These are phyloP conservation scores for Galeopsomyia nigrocyanea DNA, from an alignment of 2,888 invertebrate genomes.

Conservation along the genomic window DNA sequence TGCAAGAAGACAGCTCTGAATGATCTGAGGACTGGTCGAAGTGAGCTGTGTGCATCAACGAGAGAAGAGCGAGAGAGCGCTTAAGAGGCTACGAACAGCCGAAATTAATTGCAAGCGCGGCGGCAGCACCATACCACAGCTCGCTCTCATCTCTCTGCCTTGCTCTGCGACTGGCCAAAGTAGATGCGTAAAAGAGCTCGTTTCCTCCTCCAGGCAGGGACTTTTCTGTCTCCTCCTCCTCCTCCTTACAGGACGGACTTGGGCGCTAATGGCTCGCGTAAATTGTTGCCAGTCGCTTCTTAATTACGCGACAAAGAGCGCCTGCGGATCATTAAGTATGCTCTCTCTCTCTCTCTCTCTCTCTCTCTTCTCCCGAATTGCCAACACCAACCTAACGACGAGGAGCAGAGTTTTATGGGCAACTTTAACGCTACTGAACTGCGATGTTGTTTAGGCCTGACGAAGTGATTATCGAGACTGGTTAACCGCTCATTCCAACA, in stretches of 20 bases:
- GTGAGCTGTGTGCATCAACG: neutral
- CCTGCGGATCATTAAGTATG: conserved; percentile 18
- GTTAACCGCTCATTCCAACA: neutral
- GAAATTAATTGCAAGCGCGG: neutral
- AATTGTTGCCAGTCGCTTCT: conserved; percentile 53
- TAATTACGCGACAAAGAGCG: conserved; percentile 42
- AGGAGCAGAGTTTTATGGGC: too few relatives aligned
- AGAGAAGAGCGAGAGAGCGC: neutral
- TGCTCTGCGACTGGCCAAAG: too few relatives aligned
- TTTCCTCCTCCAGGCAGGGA: too few relatives aligned
- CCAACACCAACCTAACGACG: too few relatives aligned
- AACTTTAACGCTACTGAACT: neutral
- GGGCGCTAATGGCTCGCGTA: conserved; percentile 58
- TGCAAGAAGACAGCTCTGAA: too few relatives aligned
- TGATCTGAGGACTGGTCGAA: too few relatives aligned
- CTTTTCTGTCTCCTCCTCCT: neutral
- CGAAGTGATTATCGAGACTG: conserved; percentile 17
- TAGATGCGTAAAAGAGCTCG: too few relatives aligned
- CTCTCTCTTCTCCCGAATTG: too few relatives aligned
- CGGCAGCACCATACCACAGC: neutral
- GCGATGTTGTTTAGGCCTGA: conserved; percentile 10
- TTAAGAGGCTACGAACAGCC: conserved; percentile 2
- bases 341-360: too few relatives aligned
- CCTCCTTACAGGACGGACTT: neutral
- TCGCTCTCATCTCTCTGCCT: too few relatives aligned